A percentile compares a stretch with the other conserved stretches of the same genome.
phyloP scores from a whole-genome alignment of 2,888 invertebrate species.

The Cryptocephalus primarius region DNA sequence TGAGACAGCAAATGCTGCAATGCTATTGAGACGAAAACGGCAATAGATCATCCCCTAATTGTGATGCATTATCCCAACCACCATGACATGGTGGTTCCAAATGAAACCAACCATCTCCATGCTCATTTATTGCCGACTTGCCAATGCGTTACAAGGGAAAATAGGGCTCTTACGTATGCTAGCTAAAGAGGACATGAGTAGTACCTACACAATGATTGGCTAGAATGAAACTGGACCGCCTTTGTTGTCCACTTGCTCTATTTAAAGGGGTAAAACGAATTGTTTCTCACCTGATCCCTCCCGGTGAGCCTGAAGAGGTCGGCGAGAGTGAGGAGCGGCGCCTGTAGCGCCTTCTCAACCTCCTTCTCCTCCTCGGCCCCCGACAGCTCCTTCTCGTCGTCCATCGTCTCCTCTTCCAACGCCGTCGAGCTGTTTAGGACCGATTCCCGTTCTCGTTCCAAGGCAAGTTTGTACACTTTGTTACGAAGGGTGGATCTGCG shows the following conservation, averaged over 20 bases:
- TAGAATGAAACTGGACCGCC: no score
- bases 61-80: no score
- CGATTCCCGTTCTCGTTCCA: slow-evolving; percentile 60
- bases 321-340: slow-evolving; percentile 46
- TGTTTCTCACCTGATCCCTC: slow-evolving; percentile 33
- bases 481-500: slow-evolving; percentile 76
- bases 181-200: no score
- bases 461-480: slow-evolving; percentile 79
- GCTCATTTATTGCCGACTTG: no score
- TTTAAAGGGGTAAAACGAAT: background rate
- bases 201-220: no score
- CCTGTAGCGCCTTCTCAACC: slow-evolving; percentile 44
- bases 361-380: slow-evolving; percentile 50
- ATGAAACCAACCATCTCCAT: no score
- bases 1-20: background rate
- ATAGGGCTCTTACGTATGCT: no score
- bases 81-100: no score
- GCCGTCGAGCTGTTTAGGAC: slow-evolving; percentile 37
- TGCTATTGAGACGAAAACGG: no score
- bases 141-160: no score
- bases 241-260: no score
- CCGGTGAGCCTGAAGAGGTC: slow-evolving; percentile 47
- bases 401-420: slow-evolving; percentile 42
- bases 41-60: no score
- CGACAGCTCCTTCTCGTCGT: slow-evolving; percentile 47